Base-by-base conservation (phyloP, 2,888 invertebrate genomes). In the Metopia argyrocephala region DNA sequence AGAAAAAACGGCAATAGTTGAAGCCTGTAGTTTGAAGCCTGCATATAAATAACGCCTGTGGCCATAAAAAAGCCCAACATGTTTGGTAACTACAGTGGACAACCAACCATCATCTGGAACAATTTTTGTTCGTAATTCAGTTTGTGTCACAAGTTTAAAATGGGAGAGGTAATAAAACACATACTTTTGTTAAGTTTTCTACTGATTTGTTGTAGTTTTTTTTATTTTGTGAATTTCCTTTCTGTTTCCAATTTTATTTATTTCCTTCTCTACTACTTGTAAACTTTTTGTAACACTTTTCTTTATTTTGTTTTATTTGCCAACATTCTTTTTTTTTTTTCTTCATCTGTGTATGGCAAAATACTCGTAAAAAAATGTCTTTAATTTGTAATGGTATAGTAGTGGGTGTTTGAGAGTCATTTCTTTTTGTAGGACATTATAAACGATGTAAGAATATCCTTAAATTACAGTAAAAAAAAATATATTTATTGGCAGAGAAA, bases 401-500 rank as follows among this genome's bases (percentile, higher is more conserved):
- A 23, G 62, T 7, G 23, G 56, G 61, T 23, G 21, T 20, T 5
- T 15, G 20, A 1, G 27, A 23, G 1, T 1, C 5, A 18, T 12
- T 38, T 4, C 38, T 38, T 38, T 15, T 12, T 9, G 52, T 27
- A n/a, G 31, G 21, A 46, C 18, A 23, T 54, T 74, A 57, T 27
- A 50, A 38, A 59, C 15, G 27, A 18, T 65, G 31, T 45, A 38
- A 57, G 78, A 54, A 75, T 52, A 38, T 70, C 38, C 46, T 79
- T 82, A 76, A 76, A 82, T 79, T 78, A 71, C 82, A 85, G n/a
- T n/a, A n/a, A n/a, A n/a, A n/a, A n/a, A n/a, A n/a, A 85, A 87
- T 86, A 90, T 89, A 90, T 90, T 90, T 90, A 90, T 90, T 89
- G 89, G 88, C 89, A 86, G 86, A 88, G 87, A 87, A 87, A 85